These are phyloP conservation scores for Hippocampus abdominalis DNA, from an alignment of 2,113 vertebrate genomes.

Conservation along the genomic window DNA sequence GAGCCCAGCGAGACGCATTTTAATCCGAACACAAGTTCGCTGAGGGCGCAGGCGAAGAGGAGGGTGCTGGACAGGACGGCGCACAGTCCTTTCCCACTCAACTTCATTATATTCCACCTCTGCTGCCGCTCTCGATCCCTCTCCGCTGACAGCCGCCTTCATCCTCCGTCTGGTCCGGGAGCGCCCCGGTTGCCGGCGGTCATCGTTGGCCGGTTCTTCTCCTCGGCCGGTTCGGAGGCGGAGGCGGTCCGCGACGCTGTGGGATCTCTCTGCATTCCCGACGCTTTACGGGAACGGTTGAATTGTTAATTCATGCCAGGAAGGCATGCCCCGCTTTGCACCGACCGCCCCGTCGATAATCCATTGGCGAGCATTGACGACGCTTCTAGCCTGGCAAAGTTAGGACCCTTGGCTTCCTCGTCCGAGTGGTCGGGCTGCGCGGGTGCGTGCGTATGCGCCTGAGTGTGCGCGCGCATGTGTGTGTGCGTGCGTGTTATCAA, in stretches of 20 bases:
- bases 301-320: constrained; percentile 60
- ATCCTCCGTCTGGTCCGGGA: constrained; percentile 71
- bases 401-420: not conserved
- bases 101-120: constrained; percentile 91
- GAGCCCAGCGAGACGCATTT: constrained; percentile 87
- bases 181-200: constrained; percentile 62
- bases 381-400: constrained; percentile 1
- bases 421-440: not conserved
- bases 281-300: constrained; percentile 49
- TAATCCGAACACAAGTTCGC: constrained; percentile 89
- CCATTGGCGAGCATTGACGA: constrained; percentile 17
- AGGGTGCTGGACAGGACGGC: constrained; percentile 88
- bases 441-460: not conserved
- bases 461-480: not conserved
- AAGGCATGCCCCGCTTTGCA: constrained; percentile 17
- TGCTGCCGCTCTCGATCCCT: not conserved
- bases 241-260: constrained; percentile 33
- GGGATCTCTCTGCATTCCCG: constrained; percentile 52
- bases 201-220: constrained; percentile 70
- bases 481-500: not conserved
- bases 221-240: constrained; percentile 54
- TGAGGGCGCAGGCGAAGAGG: constrained; percentile 88
- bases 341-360: constrained; percentile 38
- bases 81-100: constrained; percentile 92
- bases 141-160: not conserved